Percentiles rank a stretch among this genome's conserved stretches.
Conservation (phyloP, 2,113 vertebrate species). For the Oplegnathus fasciatus region DNA sequence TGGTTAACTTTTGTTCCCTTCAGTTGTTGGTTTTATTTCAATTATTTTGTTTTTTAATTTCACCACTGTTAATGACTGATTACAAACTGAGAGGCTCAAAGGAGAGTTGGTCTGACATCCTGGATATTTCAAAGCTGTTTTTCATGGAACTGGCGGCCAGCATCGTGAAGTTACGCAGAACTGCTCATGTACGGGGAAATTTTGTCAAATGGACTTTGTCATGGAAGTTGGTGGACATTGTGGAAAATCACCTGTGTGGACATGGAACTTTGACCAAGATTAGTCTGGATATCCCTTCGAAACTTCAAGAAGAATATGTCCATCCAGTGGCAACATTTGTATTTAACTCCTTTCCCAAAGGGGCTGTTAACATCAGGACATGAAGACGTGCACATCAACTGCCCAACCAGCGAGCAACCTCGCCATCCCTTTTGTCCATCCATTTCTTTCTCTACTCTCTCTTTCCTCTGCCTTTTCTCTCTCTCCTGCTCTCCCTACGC, state of each 20-base stretch:
- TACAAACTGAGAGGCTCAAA: conserved; percentile 11
- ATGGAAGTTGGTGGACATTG: conserved; percentile 4
- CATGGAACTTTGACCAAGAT: conserved; percentile 5
- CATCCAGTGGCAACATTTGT: not conserved
- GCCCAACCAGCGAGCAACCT: not conserved
- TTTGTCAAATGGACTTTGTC: not conserved
- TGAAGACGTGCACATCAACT: not conserved
- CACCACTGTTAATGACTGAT: conserved; percentile 11
- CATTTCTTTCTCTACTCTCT: not conserved
- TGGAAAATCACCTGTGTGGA: conserved; percentile 7
- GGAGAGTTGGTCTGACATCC: not conserved
- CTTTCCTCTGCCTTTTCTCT: not conserved
- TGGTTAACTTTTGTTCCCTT: conserved; percentile 39
- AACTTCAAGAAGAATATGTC: conserved; percentile 18
- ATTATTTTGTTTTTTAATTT: not conserved
- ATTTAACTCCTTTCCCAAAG: conserved; percentile 1
- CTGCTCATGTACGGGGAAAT: not conserved
- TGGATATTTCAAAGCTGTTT: conserved; percentile 10
- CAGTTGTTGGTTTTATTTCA: conserved; percentile 17
- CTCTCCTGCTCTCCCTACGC: not conserved
- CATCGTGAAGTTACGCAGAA: not conserved
- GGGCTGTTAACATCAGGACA: conserved; percentile 17
- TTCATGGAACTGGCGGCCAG: conserved; percentile 13
- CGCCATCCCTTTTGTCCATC: conserved; percentile 26
- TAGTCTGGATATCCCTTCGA: not conserved